A percentile compares a stretch with the other conserved stretches of the same genome.
phyloP scores from a whole-genome alignment of 2,797 vertebrate species.

The Spizella passerina region DNA sequence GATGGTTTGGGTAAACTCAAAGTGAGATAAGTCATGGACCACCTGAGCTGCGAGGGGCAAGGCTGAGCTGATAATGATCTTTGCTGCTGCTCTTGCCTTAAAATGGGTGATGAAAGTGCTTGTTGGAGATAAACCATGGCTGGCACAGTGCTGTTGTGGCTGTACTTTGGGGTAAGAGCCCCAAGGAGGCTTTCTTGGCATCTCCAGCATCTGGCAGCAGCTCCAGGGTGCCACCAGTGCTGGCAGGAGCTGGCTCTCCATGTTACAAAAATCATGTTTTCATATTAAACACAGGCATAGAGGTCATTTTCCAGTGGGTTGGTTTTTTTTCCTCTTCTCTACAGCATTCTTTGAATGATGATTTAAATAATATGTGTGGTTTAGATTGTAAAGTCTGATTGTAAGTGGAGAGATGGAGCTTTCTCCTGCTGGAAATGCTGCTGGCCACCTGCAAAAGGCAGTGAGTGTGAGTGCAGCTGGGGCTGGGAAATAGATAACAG shows the following conservation, averaged over 20 bases:
- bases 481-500: neutral
- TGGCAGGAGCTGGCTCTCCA: neutral
- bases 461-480: neutral
- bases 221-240: neutral
- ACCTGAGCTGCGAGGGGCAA: neutral
- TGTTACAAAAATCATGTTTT: neutral
- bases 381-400: conserved; percentile 12
- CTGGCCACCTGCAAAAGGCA: neutral
- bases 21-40: neutral
- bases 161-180: neutral
- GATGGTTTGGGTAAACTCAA: neutral
- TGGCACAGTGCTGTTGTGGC: neutral
- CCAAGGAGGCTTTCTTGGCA: neutral
- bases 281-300: neutral
- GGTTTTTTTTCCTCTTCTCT: neutral
- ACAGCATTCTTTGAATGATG: neutral
- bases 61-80: neutral
- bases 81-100: neutral
- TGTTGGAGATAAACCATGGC: neutral
- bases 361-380: conserved; percentile 10
- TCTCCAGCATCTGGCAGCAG: neutral
- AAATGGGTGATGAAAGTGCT: neutral
- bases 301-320: neutral
- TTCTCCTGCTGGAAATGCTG: neutral
- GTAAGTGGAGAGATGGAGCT: neutral